Evolutionary conservation across 2,113 vertebrate species (phyloP), one percentile per base, ranked within the genome.

Genomic region (Perca fluviatilis): DNA sequence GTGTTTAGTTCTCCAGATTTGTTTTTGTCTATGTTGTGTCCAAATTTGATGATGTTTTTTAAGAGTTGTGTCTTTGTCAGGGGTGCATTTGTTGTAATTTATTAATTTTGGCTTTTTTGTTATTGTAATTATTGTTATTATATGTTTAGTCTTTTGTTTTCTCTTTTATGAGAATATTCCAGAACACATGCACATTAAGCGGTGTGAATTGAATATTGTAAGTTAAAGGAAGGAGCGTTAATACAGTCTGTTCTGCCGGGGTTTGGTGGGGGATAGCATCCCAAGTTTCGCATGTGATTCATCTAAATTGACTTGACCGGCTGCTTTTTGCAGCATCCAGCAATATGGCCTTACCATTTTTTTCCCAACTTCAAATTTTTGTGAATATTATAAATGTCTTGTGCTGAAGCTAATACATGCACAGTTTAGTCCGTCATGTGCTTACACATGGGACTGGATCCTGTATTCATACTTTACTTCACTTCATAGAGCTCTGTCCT

Each of bases 61-160:
- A 78, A 71, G 36, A 74, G 60, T 67, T 88, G 67, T 85, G 80
- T 84, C 53, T 88, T 81, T 88, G 83, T 92, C 86, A 92, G 87
- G 78, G 80, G 84, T 91, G 86, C 64, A 50, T 88, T 54, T 87
- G 82, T 90, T 93, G 81, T 95, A 95, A 95, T 93, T 95, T 95
- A 95, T 96, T 93, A 83, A 92, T 89, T 91, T 92, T 90, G 86
- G 88, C 78, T 82, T 84, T 60, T 78, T 83, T 79, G 78, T 86
- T 84, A 69, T 74, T 88, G 81, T 93, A 86, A 90, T 87, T 89
- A 81, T 88, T 89, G 69, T 91, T 79, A 23, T 63, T 79, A 23
- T 63, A 80, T 77, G 81, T 93, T 77, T 85, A 84, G 77, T 61
- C 60, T 83, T 58, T 86, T 80, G 76, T 77, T 80, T 58, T 76